Conservation (phyloP, 2,113 vertebrate species). For the Sula dactylatra region DNA sequence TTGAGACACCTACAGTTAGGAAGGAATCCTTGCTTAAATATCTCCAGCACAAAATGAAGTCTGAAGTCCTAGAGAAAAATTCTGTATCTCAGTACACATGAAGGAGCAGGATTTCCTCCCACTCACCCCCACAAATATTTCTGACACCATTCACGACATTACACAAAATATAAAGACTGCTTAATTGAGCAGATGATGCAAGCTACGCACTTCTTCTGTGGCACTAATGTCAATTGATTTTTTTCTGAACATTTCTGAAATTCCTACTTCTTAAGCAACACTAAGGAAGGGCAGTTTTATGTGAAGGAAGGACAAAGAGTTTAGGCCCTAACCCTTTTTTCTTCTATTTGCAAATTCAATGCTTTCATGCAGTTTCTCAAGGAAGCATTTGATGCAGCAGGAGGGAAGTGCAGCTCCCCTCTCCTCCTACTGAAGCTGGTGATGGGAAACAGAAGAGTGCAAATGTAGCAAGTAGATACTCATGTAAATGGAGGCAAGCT, state of each 20-base stretch:
- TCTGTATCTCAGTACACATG: not conserved
- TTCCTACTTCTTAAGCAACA: not conserved
- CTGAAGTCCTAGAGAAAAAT: not conserved
- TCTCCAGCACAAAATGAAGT: not conserved
- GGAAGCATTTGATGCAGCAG: not conserved
- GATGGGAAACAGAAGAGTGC: not conserved
- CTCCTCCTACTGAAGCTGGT: not conserved
- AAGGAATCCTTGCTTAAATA: not conserved
- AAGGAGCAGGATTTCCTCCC: not conserved
- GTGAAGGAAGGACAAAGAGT: not conserved
- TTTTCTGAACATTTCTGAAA: not conserved
- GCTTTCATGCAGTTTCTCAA: not conserved
- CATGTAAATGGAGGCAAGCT: constrained; percentile 31
- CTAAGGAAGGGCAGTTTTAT: not conserved
- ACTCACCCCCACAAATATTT: not conserved
- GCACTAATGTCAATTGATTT: not conserved
- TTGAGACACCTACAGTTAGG: not conserved
- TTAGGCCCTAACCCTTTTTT: not conserved
- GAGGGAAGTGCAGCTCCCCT: not conserved
- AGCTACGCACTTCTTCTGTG: not conserved
- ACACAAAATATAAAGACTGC: not conserved
- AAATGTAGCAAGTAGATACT: not conserved
- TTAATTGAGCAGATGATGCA: not conserved
- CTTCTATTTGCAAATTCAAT: not conserved
- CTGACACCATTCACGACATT: not conserved